Base-by-base conservation (phyloP, 2,888 invertebrate genomes). In the Polydrusus tereticollis region DNA sequence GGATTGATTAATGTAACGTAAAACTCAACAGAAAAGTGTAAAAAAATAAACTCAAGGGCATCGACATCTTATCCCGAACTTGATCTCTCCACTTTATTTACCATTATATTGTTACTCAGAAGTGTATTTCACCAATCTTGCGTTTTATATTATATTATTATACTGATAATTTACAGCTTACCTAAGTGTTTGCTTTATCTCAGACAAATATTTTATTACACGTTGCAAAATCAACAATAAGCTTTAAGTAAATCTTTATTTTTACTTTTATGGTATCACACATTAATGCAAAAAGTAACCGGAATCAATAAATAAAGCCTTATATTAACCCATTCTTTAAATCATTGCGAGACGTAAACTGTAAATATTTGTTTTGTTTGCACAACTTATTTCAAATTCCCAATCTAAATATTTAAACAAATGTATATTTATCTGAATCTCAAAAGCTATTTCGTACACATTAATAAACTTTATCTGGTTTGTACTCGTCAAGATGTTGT, bases 121-220 rank as follows among this genome's bases (percentile, higher is more conserved):
- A 59, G 69, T 69, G 69, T 62, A 60, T 62, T 69, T 69, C 62
- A 20, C 62, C 55, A 69, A 69, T 69, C 69, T 62, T 62, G 62
- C 16, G 62, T 26, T 52, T 69, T 62, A n/a, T n/a, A n/a, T n/a
- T n/a, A n/a, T n/a, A n/a, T n/a, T n/a, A n/a, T n/a, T n/a, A 41
- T 62, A 55, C 50, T 62, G 69, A 69, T 69, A 69, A 69, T 62
- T 55, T 52, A 55, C 69, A 36, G 69, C 69, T 69, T 62, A 55
- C 55, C 62, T 69, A 62, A 69, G 62, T 69, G 62, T 69, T 69
- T 67, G 38, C 38, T 59, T 65, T 69, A 50, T 26, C 38, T 43
- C 68, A 21, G 55, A 50, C 55, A 69, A 69, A 69, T 69, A 69
- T 69, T 69, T 69, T 62, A 69, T 69, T 69, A 69, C 55, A 60